These are phyloP conservation scores for Nothocercus julius DNA, from an alignment of 2,113 vertebrate species.

Conservation along the genomic window DNA sequence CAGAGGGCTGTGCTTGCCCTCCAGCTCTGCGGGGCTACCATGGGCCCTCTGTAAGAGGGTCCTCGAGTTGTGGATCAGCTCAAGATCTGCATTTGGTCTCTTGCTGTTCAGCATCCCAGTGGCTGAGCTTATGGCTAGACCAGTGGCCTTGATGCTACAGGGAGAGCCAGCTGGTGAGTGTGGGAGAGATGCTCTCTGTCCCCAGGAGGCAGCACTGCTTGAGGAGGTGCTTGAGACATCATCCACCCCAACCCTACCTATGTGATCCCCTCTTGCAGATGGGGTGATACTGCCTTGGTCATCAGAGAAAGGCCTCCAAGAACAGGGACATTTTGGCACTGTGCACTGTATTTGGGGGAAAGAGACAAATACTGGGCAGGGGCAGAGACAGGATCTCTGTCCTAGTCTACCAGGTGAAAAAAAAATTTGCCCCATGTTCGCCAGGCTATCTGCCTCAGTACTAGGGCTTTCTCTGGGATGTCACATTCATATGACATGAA, in stretches of 20 bases:
- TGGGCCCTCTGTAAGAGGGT: accelerated
- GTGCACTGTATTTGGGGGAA: background rate
- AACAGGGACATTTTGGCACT: background rate
- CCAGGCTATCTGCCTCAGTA: background rate
- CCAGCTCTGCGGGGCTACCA: background rate
- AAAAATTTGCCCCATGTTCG: background rate
- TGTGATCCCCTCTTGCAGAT: background rate
- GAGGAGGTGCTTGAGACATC: background rate
- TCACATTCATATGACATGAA: background rate
- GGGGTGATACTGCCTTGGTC: background rate
- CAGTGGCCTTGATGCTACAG: background rate
- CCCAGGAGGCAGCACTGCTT: background rate
- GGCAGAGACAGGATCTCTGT: background rate
- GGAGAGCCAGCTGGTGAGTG: accelerated
- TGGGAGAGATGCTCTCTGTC: background rate
- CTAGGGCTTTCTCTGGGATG: background rate
- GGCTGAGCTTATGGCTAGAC: background rate
- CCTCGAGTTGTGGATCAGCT: background rate
- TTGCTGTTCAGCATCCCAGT: background rate
- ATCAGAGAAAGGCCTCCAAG: background rate
- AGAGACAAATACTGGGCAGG: background rate
- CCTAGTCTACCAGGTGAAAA: background rate
- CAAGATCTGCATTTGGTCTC: background rate
- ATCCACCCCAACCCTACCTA: background rate
- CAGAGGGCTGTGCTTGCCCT: background rate